Conservation (phyloP, 2,113 vertebrate genomes). For the Morone chrysops region DNA sequence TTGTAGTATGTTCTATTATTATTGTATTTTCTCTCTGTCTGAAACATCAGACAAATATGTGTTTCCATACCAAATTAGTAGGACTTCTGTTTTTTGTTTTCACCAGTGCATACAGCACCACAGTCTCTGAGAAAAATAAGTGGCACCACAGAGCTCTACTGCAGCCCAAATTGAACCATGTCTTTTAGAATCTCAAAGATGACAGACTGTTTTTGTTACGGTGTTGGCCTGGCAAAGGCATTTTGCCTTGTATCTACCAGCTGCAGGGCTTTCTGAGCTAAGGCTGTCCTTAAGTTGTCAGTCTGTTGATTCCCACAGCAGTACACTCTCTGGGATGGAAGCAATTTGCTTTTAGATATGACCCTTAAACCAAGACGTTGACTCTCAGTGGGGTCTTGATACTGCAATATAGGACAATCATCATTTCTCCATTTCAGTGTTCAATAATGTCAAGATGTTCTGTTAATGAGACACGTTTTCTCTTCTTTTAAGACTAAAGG, state of each 20-base stretch:
- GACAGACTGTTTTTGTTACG: conserved; percentile 43
- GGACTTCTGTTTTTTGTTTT: neutral
- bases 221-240: neutral
- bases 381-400: conserved; percentile 3
- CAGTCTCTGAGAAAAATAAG: neutral
- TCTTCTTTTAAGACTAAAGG: neutral
- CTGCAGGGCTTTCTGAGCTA: conserved; percentile 28
- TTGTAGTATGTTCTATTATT: neutral
- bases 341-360: conserved; percentile 48
- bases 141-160: conserved; percentile 1
- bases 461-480: neutral
- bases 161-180: conserved; percentile 6
- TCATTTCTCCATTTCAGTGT: neutral
- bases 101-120: neutral
- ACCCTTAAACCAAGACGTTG: conserved; percentile 6
- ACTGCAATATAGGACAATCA: neutral
- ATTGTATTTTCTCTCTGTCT: neutral
- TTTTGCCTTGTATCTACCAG: conserved; percentile 39
- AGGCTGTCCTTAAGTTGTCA: conserved; percentile 48
- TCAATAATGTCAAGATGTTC: neutral
- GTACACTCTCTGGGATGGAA: conserved; percentile 33
- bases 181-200: conserved; percentile 29
- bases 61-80: neutral
- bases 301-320: conserved; percentile 47
- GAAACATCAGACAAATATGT: neutral